phyloP scores from a whole-genome alignment of 53 echinoderm and acorn worm species.

The Arbacia lixula region DNA sequence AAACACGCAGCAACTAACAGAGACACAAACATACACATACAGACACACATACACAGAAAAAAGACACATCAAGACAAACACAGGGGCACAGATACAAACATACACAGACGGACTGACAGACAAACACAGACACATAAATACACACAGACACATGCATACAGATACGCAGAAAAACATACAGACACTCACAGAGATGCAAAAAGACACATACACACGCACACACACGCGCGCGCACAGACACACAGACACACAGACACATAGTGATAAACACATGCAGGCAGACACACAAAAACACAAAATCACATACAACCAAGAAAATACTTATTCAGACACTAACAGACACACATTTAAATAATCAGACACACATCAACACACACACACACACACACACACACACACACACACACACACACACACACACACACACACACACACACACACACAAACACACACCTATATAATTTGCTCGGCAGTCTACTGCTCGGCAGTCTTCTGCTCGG shows the following conservation, averaged over 20 bases:
- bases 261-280: not conserved
- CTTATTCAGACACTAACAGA: no score
- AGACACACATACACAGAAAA: not conserved
- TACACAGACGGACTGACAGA: not conserved
- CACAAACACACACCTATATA: not conserved
- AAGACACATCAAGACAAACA: not conserved
- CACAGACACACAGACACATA: not conserved
- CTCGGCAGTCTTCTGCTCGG: no score
- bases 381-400: not conserved
- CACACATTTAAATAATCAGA: no score
- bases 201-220: not conserved
- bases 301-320: no score
- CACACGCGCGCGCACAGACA: not conserved
- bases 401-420: not conserved
- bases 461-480: no score
- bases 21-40: not conserved
- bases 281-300: no score
- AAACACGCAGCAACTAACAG: no score
- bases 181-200: no score
- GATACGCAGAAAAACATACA: no score
- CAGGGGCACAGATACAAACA: not conserved
- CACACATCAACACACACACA: no score
- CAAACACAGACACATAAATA: not conserved
- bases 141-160: not conserved
- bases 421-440: not conserved